Evolutionary conservation across 2,888 invertebrate genomes (phyloP), one percentile per base, ranked within the genome.

Genomic region (Leptinotarsa juncta): DNA sequence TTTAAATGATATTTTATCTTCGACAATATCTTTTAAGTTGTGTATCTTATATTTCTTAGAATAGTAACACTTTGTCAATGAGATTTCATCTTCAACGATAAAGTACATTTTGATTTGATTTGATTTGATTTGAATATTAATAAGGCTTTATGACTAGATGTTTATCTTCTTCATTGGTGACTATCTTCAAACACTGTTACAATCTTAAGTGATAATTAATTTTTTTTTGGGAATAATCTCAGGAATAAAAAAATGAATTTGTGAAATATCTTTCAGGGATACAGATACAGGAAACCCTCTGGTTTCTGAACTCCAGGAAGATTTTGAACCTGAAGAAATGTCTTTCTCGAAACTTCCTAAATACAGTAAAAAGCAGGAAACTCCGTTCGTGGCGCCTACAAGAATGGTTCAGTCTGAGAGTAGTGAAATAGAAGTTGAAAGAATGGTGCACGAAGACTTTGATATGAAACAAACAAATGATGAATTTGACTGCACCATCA

Each of bases 301-400:
- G 84, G 95, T 97, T 0, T 94, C 95, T 42, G 93, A 94, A 68
- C 94, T 94, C 80, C 94, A 95, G 87, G 96, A 97, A 85, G 96
- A 97, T 85, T 88, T 96, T 65, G 94, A 94, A 81, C 92, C 93
- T 0, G 92, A 92, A 65, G 93, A 93, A 78, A 75, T 80, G 5
- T 81, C 83, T 2, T 75, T 81, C 49, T 82, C 83, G 4, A 82
- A 86, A 83, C 78, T 85, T 81, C 72, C 74, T 82, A 88, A 57
- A 66, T 78, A 85, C 42, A 83, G 84, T 2, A 87, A 87, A n/a
- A 87, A 88, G 81, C 76, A 86, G 23, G 85, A 84, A 55, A 79
- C 74, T 2, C 76, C 73, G 16, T 73, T 75, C 26, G 65, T 78
- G 14, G 77, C 73, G 16, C 78, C 80, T 3, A 65, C 77, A 16